These are phyloP conservation scores for Lycaon pictus DNA, from an alignment of 2,113 vertebrate species.

Conservation along the genomic window DNA sequence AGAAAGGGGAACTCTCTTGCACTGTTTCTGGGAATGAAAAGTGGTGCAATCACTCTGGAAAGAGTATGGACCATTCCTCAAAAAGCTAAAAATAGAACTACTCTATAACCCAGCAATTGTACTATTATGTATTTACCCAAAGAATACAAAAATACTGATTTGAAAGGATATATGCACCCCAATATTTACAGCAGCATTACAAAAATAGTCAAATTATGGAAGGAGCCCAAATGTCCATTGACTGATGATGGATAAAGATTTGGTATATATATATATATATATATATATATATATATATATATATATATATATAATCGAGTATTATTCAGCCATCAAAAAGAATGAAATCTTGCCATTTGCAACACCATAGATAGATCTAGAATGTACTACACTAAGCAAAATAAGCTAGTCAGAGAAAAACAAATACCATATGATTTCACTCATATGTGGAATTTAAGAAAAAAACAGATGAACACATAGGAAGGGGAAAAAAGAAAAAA, in stretches of 20 bases:
- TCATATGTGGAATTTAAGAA: not conserved
- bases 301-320: not conserved
- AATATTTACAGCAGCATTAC: not conserved
- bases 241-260: not conserved
- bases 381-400: not conserved
- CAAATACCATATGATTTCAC: not conserved
- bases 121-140: not conserved
- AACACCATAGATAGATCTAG: not conserved
- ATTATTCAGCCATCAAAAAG: not conserved
- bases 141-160: not conserved
- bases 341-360: not conserved
- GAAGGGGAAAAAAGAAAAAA: not conserved
- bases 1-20: not conserved
- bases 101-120: not conserved
- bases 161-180: not conserved
- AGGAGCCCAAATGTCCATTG: not conserved
- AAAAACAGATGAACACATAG: not conserved
- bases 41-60: not conserved
- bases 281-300: too few relatives aligned
- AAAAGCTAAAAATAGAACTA: not conserved
- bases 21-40: not conserved
- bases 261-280: not conserved
- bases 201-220: not conserved
- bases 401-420: not conserved
- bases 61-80: not conserved